Evolutionary conservation across 2,888 invertebrate species (phyloP).

Genomic region (Drosophila paranaensis): DNA sequence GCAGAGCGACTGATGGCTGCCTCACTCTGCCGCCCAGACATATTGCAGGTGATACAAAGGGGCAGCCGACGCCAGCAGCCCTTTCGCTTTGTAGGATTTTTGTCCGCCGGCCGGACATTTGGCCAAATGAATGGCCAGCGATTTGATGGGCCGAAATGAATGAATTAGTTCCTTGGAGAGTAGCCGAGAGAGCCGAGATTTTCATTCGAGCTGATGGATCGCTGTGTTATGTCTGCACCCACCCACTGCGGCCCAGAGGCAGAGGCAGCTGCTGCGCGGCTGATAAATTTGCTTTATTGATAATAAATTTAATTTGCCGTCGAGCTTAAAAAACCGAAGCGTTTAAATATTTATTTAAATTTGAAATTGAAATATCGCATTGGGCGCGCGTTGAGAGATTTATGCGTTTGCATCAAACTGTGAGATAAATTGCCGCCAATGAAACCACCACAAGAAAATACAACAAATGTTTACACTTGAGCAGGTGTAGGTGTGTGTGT

Average conservation of each 20-base stretch:
- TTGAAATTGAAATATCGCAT: conserved; percentile 77
- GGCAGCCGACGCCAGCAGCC: conserved; percentile 21
- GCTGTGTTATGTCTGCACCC: conserved; percentile 11
- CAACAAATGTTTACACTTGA: conserved; percentile 57
- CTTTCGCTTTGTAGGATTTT: conserved; percentile 42
- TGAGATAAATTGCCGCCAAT: conserved; percentile 81
- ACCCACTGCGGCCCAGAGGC: too few species aligned
- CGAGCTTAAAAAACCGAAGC: conserved; percentile 37
- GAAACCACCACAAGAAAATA: conserved; percentile 31
- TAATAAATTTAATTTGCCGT: conserved; percentile 64
- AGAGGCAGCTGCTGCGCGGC: conserved; percentile 1
- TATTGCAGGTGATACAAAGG: conserved; percentile 69
- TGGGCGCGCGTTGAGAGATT: conserved; percentile 77
- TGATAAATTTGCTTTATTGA: conserved; percentile 57
- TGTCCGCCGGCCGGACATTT: conserved; percentile 64
- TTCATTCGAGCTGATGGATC: conserved; percentile 55
- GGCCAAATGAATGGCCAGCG: conserved; percentile 69
- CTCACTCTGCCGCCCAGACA: conserved; percentile 51
- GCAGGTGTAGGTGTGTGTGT: neutral
- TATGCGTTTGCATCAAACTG: conserved; percentile 83
- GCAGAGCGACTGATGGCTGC: conserved; percentile 60
- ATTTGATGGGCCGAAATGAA: conserved; percentile 71
- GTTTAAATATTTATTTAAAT: conserved; percentile 82
- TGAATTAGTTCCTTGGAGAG: conserved; percentile 78
- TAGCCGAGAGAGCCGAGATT: conserved; percentile 40